Percentiles rank a stretch among this genome's conserved stretches.
phyloP scores from a whole-genome alignment of 1,140 invertebrate genomes.

The Venustaconcha ellipsiformis region DNA sequence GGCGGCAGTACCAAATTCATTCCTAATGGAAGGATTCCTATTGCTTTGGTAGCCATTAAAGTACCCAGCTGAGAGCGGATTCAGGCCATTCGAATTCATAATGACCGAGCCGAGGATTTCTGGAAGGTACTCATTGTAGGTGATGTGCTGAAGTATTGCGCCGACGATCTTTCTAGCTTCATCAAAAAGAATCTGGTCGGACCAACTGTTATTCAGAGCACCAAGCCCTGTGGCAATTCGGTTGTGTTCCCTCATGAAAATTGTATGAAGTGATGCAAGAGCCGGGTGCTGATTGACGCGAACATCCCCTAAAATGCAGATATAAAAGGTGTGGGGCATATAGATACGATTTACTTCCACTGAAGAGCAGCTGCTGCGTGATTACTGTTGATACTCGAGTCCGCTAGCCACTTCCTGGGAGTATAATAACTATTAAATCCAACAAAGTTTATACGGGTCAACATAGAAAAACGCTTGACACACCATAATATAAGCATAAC shows the following conservation, averaged over 20 bases:
- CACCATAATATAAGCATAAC: too few relatives aligned
- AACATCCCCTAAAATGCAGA: conserved; percentile 79
- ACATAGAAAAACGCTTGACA: too few relatives aligned
- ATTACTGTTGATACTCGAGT: too few relatives aligned
- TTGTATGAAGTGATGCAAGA: conserved; percentile 93
- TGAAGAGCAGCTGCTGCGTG: too few relatives aligned
- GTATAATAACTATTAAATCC: too few relatives aligned
- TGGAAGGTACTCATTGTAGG: conserved; percentile 89
- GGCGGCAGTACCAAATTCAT: conserved; percentile 95
- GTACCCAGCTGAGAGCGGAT: background rate
- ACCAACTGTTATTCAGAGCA: conserved; percentile 83
- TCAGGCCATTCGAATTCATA: conserved; percentile 22
- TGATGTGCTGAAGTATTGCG: conserved; percentile 85
- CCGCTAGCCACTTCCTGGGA: too few relatives aligned
- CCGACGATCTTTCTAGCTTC: conserved; percentile 85
- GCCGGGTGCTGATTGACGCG: conserved; percentile 89
- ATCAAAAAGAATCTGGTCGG: conserved; percentile 81
- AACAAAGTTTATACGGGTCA: too few relatives aligned
- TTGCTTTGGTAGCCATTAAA: conserved; percentile 76
- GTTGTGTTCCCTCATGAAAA: conserved; percentile 97
- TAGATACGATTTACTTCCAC: too few relatives aligned
- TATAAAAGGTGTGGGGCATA: background rate
- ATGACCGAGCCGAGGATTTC: conserved; percentile 71
- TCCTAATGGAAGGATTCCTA: conserved; percentile 87
- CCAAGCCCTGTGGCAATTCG: conserved; percentile 82